These are phyloP conservation scores for Amphipoea lucens DNA, from an alignment of 2,888 invertebrate genomes.

Conservation along the genomic window DNA sequence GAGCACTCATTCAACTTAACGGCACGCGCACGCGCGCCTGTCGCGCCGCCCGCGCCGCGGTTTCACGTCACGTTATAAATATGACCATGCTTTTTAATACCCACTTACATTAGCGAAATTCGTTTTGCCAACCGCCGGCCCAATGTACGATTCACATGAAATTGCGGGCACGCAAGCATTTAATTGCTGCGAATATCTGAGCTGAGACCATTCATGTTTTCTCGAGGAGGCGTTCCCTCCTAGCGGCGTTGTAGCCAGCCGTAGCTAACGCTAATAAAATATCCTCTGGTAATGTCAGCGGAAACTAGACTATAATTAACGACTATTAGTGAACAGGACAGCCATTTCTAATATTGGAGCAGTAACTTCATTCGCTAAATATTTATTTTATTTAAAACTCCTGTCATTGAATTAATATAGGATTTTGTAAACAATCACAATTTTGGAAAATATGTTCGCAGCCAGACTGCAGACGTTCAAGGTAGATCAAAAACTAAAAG, in stretches of 20 bases:
- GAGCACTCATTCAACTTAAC: constrained; percentile 85
- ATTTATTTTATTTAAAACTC: constrained; percentile 29
- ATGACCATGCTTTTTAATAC: constrained; percentile 68
- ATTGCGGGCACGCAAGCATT: constrained; percentile 56
- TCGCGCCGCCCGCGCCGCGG: constrained; percentile 50
- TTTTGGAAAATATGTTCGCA: constrained; percentile 15
- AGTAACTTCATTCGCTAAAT: constrained; percentile 15
- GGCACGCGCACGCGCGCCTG: constrained; percentile 76
- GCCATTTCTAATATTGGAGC: constrained; percentile 34
- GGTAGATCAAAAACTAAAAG: constrained; percentile 43
- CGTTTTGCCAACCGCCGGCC: constrained; percentile 55
- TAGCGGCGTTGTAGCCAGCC: constrained; percentile 37
- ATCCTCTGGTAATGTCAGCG: constrained; percentile 42
- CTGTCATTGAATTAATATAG: constrained; percentile 24
- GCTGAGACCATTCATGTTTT: constrained; percentile 54
- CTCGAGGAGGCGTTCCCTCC: constrained; percentile 48
- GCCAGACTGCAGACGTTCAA: constrained; percentile 52
- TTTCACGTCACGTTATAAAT: constrained; percentile 73
- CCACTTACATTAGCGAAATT: constrained; percentile 66
- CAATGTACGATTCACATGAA: constrained; percentile 58
- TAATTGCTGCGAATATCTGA: constrained; percentile 56
- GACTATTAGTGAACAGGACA: constrained; percentile 42
- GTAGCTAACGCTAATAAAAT: constrained; percentile 53
- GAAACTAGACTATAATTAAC: constrained; percentile 57
- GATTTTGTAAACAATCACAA: constrained; percentile 46